phyloP scores from a whole-genome alignment of 2,888 invertebrate species.

The Orchestes rusci region DNA sequence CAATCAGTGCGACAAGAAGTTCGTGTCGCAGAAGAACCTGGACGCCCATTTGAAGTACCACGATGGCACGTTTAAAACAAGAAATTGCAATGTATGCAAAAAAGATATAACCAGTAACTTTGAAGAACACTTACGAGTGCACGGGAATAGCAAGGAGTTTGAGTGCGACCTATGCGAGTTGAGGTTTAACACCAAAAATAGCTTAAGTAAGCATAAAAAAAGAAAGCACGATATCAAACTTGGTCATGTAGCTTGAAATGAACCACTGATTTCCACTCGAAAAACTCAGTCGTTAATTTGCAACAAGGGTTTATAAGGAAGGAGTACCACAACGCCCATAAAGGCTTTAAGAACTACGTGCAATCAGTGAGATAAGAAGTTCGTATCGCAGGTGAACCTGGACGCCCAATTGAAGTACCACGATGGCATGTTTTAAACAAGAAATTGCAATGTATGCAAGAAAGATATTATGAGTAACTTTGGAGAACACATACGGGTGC shows the following conservation, averaged over 20 bases:
- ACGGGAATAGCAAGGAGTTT: conserved; percentile 40
- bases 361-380: conserved; percentile 37
- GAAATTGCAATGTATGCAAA: conserved; percentile 39
- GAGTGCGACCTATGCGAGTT: conserved; percentile 38
- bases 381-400: conserved; percentile 40
- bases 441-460: conserved; percentile 39
- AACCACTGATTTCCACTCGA: too few relatives aligned
- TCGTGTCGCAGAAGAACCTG: conserved; percentile 40
- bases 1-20: conserved; percentile 37
- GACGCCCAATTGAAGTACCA: conserved; percentile 41
- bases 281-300: too few relatives aligned
- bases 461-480: conserved; percentile 38
- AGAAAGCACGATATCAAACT: conserved; percentile 38
- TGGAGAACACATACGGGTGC: conserved; percentile 41
- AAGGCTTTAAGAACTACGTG: conserved; percentile 40
- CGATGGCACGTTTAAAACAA: conserved; percentile 36
- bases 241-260: too few relatives aligned
- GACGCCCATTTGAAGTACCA: conserved; percentile 41
- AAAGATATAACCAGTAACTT: conserved; percentile 38
- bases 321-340: conserved; percentile 41
- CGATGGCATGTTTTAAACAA: conserved; percentile 36
- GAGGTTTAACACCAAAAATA: conserved; percentile 40
- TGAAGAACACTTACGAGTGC: conserved; percentile 41
- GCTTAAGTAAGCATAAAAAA: conserved; percentile 39
- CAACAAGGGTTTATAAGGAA: conserved; percentile 41